Base-by-base conservation (phyloP, 2,888 invertebrate genomes). In the Eupithecia pulchellata region DNA sequence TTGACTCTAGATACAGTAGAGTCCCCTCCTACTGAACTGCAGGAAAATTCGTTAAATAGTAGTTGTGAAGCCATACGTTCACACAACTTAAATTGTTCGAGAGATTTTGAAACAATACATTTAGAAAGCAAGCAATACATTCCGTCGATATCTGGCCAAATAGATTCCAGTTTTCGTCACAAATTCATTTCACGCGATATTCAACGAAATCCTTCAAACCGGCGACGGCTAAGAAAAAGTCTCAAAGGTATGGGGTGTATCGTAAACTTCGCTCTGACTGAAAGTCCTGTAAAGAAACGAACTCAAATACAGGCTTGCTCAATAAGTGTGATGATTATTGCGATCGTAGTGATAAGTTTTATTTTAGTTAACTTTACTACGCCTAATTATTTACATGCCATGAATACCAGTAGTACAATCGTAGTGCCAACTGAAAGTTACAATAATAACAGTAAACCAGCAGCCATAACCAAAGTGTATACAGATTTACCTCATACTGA, bases 231-330 rank as follows among this genome's bases (percentile, higher is more conserved):
- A 81, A 90, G 91, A 76, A 94, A 94, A 84, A 91, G 89, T 82
- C 84, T 94, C 29, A 91, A 90, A 84, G 93, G 93, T 75, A 88
- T 94, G 74, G 91, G 92, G 57, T 94, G 94, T 86, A 87, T 94
- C 68, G 86, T 94, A 63, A 91, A 92, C 80, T 91, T 93, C 79
- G 86, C 91, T 74, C 82, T 92, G 78, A 89, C 89, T 79, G 92
- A 94, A 79, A 91, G 89, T 79, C 88, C 91, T 70, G 86, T 92
- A 57, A 93, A 92, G 77, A 94, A 92, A 81, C 86, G 92, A 81
- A 94, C 91, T 77, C 93, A 93, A 86, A 92, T 94, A 83, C 92
- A 93, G 85, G 93, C 93, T 73, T 94, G 93, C 90, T 94, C 94
- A 91, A 92, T 94, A 88, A 93, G 92, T 88, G 88, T 94, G 82